phyloP scores from a whole-genome alignment of 2,888 invertebrate species.

The Platycnemis pennipes region DNA sequence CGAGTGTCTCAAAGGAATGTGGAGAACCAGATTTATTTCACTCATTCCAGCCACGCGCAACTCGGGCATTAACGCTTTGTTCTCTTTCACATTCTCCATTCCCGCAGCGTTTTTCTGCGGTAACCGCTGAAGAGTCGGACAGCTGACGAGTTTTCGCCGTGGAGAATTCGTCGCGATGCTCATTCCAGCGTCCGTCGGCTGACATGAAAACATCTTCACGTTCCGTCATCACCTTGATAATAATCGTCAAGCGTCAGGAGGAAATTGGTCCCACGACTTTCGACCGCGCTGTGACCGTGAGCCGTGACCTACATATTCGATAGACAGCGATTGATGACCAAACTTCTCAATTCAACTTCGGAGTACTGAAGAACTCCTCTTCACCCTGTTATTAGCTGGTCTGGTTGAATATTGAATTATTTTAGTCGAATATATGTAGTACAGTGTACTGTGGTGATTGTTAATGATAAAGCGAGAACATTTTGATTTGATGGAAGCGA shows the following conservation, averaged over 20 bases:
- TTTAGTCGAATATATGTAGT: no score
- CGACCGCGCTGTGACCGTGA: background rate
- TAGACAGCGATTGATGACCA: background rate
- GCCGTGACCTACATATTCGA: background rate
- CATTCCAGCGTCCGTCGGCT: background rate
- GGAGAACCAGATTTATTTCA: no score
- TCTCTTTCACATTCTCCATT: background rate
- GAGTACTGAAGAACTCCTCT: no score
- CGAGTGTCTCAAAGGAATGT: no score
- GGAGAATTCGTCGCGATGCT: background rate
- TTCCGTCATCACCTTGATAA: background rate
- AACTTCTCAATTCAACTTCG: no score
- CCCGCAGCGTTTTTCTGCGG: background rate
- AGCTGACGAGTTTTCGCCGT: background rate
- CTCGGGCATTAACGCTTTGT: background rate
- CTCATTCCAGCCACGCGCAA: background rate
- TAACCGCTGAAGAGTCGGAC: background rate
- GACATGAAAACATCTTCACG: background rate
- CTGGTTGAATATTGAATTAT: no score
- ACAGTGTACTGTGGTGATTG: no score
- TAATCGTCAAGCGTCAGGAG: background rate
- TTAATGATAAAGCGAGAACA: no score
- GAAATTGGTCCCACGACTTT: background rate
- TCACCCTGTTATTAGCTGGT: no score
- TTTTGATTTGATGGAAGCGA: no score